Evolutionary conservation across 2,888 invertebrate genomes (phyloP).

Genomic region (Amiota communis): DNA sequence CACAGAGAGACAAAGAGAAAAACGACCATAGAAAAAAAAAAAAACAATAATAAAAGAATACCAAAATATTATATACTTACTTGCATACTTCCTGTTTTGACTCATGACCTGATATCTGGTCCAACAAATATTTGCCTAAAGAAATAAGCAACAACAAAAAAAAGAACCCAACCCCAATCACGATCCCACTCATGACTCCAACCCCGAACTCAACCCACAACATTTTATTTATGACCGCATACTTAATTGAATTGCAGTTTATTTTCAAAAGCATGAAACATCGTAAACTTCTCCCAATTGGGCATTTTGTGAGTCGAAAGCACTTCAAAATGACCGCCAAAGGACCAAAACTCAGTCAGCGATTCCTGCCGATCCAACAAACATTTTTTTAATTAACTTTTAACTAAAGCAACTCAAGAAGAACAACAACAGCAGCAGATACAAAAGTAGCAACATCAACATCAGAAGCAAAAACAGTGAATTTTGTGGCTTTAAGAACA

Average conservation of each 20-base stretch:
- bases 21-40: slow-evolving; percentile 31
- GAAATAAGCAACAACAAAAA: too few species aligned
- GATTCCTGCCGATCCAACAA: slow-evolving; percentile 27
- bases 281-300: slow-evolving; percentile 27
- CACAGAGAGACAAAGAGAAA: too few species aligned
- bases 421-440: too few species aligned
- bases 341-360: slow-evolving; percentile 33
- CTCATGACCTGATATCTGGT: too few species aligned
- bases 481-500: slow-evolving; percentile 3
- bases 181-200: background rate
- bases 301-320: background rate
- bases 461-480: slow-evolving; percentile 41
- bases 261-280: slow-evolving; percentile 44
- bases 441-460: too few species aligned
- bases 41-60: background rate
- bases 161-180: too few species aligned
- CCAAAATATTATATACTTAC: too few species aligned
- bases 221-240: slow-evolving; percentile 56
- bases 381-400: slow-evolving; percentile 67
- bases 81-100: too few species aligned
- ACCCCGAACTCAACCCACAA: slow-evolving; percentile 1
- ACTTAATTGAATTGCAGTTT: slow-evolving; percentile 66
- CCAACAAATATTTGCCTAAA: background rate
- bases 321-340: slow-evolving; percentile 4
- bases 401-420: slow-evolving; percentile 5